Conservation (phyloP, 1,140 invertebrate species). For the Zaprionus nigranus region DNA sequence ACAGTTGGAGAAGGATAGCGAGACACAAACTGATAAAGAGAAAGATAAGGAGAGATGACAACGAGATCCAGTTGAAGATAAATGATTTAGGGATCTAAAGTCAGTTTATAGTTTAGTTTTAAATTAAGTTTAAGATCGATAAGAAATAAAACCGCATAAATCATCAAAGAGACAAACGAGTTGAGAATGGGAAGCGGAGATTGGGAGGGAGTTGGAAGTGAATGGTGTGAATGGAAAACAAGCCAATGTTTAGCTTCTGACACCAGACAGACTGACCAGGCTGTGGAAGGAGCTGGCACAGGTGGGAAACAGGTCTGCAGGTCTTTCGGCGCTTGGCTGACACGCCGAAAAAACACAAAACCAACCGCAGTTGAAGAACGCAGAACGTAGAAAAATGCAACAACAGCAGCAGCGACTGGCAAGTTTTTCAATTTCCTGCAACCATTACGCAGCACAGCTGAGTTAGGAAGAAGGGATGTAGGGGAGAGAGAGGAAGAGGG, state of each 20-base stretch:
- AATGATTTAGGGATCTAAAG: background rate
- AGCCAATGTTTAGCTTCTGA: conserved; percentile 64
- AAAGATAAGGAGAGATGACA: background rate
- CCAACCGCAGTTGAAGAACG: conserved; percentile 24
- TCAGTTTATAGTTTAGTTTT: conserved; percentile 2
- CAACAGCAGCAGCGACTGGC: conserved; percentile 45
- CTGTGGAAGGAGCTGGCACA: background rate
- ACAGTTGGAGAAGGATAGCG: conserved; percentile 31
- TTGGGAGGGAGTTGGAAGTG: conserved; percentile 10
- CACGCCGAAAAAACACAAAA: conserved; percentile 33
- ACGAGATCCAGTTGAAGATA: background rate
- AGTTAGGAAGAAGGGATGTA: background rate
- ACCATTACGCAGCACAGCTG: conserved; percentile 60
- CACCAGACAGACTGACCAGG: conserved; percentile 22
- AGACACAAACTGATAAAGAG: conserved; percentile 2
- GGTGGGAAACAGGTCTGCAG: conserved; percentile 14
- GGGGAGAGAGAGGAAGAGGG: too few species aligned
- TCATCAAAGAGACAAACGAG: conserved; percentile 29
- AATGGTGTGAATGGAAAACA: conserved; percentile 33
- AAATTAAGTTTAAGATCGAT: conserved; percentile 19
- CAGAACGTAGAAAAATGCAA: conserved; percentile 32
- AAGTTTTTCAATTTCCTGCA: conserved; percentile 77
- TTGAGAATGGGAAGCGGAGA: background rate
- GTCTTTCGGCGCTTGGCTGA: conserved; percentile 27
- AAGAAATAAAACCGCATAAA: conserved; percentile 50